Conservation (phyloP, 2,888 invertebrate genomes). For the Lacanobia wlatinum region DNA sequence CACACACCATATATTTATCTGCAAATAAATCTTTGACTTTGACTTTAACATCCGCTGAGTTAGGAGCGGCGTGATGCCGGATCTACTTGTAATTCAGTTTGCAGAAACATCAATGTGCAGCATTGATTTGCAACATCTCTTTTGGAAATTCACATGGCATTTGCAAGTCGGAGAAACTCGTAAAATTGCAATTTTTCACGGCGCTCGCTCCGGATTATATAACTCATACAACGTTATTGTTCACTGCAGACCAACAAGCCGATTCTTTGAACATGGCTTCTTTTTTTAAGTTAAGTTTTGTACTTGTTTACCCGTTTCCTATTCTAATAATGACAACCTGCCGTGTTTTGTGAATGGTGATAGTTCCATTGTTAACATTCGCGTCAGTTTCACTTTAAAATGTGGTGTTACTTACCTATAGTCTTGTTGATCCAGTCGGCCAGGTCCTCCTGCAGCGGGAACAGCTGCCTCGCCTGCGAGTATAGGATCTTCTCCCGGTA, state of each 20-base stretch:
- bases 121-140: slow-evolving; percentile 25
- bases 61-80: background rate
- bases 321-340: slow-evolving; percentile 7
- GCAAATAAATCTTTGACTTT: too few species aligned
- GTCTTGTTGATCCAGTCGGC: slow-evolving; percentile 97
- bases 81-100: background rate
- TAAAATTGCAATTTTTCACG: slow-evolving; percentile 79
- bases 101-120: background rate
- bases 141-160: slow-evolving; percentile 44
- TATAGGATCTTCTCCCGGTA: slow-evolving; percentile 94
- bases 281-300: slow-evolving; percentile 7
- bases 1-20: too few species aligned
- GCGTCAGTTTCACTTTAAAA: background rate
- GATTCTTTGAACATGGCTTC: slow-evolving; percentile 24
- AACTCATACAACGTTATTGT: slow-evolving; percentile 53
- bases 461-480: slow-evolving; percentile 94
- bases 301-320: slow-evolving; percentile 3
- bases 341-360: background rate
- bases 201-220: slow-evolving; percentile 51
- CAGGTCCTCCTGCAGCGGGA: slow-evolving; percentile 96
- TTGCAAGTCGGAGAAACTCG: slow-evolving; percentile 77
- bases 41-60: slow-evolving; percentile 13
- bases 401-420: slow-evolving; percentile 91
- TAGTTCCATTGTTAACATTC: background rate
- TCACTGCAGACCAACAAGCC: slow-evolving; percentile 48